Percentiles rank a stretch among this genome's conserved stretches.
Conservation (phyloP, 2,113 vertebrate species). For the Gnathonemus longibarbis region DNA sequence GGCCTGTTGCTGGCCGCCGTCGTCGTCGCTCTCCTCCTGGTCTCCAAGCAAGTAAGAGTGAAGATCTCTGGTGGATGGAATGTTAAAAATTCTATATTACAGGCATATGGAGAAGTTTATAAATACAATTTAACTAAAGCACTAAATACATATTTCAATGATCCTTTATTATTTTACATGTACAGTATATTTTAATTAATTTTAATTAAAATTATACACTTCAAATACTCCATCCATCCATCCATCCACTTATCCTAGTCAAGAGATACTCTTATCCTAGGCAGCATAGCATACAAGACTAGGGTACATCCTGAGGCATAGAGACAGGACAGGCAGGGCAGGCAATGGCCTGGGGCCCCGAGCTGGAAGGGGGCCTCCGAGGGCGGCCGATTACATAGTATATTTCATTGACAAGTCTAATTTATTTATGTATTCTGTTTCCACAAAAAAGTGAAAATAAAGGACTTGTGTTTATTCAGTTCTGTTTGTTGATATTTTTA, state of each 20-base stretch:
- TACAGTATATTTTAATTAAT: not conserved
- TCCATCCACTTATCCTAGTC: not conserved
- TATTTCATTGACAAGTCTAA: not conserved
- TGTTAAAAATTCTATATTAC: not conserved
- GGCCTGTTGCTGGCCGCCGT: constrained; percentile 78
- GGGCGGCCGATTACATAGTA: not conserved
- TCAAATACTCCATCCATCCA: not conserved
- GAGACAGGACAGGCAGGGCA: not conserved
- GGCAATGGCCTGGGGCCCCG: not conserved
- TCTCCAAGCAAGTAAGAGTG: constrained; percentile 96
- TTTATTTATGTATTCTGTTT: not conserved
- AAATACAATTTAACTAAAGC: not conserved
- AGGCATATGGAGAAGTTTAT: not conserved
- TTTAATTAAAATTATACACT: not conserved
- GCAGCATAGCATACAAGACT: not conserved
- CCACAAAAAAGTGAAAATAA: not conserved
- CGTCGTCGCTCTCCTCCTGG: constrained; percentile 88
- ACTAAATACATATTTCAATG: not conserved
- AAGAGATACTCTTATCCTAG: not conserved
- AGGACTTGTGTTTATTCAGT: not conserved
- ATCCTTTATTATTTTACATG: not conserved
- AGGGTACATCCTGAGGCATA: not conserved
- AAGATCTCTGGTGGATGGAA: constrained; percentile 69
- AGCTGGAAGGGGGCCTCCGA: not conserved
- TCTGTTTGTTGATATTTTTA: not conserved